Conservation (phyloP, 1,140 invertebrate genomes). For the Monochamus saltuarius region DNA sequence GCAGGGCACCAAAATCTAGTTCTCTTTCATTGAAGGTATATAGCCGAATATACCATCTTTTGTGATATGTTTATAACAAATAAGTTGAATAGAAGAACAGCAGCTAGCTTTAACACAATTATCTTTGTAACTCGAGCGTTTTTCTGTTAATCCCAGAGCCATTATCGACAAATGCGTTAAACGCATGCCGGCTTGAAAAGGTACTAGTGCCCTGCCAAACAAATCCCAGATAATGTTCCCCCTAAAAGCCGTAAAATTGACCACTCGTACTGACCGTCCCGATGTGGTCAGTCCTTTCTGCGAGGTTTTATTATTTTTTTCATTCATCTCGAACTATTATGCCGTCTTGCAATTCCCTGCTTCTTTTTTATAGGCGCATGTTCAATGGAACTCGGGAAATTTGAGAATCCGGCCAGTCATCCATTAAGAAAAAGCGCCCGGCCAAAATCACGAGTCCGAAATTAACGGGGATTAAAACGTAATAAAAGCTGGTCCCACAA, state of each 20-base stretch:
- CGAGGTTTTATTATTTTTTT: constrained; percentile 6
- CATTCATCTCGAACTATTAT: constrained; percentile 1
- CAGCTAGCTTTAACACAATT: constrained; percentile 11
- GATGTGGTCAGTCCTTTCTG: constrained; percentile 5
- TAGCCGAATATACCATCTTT: too few species aligned
- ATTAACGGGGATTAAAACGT: constrained; percentile 24
- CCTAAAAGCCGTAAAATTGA: constrained; percentile 1
- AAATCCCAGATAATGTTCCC: not conserved
- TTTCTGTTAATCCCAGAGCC: not conserved
- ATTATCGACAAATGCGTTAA: not conserved
- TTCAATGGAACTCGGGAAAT: constrained; percentile 13
- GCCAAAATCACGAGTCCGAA: constrained; percentile 15
- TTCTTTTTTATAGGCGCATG: constrained; percentile 16
- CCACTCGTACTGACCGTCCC: not conserved
- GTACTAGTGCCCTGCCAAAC: not conserved
- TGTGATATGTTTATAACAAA: too few species aligned
- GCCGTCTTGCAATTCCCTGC: constrained; percentile 3
- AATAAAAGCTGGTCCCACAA: constrained; percentile 14
- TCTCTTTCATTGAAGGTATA: too few species aligned
- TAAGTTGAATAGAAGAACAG: too few species aligned
- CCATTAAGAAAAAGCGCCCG: constrained; percentile 15
- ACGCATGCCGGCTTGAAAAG: constrained; percentile 7
- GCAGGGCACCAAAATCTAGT: too few species aligned
- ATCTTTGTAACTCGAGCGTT: constrained; percentile 10
- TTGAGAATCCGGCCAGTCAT: constrained; percentile 20